Evolutionary conservation across 2,797 vertebrate genomes (phyloP).

Genomic region (Acridotheres tristis): DNA sequence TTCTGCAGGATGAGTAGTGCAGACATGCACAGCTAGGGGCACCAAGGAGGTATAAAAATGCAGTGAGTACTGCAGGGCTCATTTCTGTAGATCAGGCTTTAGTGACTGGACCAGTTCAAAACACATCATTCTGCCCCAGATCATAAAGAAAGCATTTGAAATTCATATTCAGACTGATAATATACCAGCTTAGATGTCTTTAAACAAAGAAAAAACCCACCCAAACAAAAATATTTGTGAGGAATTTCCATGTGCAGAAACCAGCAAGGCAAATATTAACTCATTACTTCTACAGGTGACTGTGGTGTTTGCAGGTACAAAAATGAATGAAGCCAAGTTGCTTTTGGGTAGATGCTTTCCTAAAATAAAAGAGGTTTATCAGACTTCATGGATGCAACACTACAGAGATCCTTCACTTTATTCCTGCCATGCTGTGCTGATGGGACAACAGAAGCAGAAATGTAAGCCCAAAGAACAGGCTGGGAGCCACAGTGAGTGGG

Average conservation of each 20-base stretch:
- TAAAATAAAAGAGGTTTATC: neutral
- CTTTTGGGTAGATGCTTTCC: neutral
- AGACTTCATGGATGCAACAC: fast-evolving
- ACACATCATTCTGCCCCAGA: neutral
- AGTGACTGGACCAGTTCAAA: neutral
- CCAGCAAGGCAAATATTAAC: fast-evolving
- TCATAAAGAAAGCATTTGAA: neutral
- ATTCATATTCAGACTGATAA: neutral
- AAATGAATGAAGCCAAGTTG: neutral
- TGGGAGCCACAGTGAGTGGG: slow-evolving; percentile 28
- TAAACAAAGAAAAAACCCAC: neutral
- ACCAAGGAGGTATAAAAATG: neutral
- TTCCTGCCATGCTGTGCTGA: fast-evolving
- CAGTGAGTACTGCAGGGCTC: neutral
- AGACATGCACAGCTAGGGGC: neutral
- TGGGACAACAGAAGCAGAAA: neutral
- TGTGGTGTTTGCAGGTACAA: neutral
- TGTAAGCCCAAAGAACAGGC: neutral
- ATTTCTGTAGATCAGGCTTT: neutral
- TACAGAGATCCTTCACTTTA: neutral
- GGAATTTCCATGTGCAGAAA: neutral
- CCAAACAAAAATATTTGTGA: neutral
- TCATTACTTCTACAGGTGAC: fast-evolving
- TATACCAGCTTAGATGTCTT: neutral
- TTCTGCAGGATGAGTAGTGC: neutral